phyloP scores from a whole-genome alignment of 2,888 invertebrate species.

The Empis livida region DNA sequence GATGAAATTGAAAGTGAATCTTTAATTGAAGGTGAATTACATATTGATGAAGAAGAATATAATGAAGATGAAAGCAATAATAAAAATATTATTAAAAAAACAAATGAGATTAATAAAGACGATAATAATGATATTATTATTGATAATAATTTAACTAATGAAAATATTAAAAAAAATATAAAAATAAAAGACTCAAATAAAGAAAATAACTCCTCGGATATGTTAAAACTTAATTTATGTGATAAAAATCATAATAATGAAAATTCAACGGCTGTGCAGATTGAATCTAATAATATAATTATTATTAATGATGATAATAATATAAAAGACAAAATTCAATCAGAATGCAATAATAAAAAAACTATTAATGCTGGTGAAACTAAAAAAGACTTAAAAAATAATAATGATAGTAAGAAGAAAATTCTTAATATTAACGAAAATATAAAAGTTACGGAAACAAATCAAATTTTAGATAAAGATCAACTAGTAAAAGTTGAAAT shows the following conservation, averaged over 20 bases:
- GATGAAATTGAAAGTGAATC: not conserved
- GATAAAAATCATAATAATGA: too few relatives aligned
- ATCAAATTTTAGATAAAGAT: conserved; percentile 1
- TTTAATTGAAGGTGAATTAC: not conserved
- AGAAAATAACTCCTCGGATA: too few relatives aligned
- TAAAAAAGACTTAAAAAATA: not conserved
- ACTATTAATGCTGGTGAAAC: not conserved
- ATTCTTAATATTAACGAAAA: too few relatives aligned
- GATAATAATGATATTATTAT: not conserved
- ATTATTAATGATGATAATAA: too few relatives aligned
- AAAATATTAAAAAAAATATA: too few relatives aligned
- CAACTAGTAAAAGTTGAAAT: not conserved
- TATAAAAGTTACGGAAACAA: not conserved
- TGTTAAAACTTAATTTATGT: too few relatives aligned
- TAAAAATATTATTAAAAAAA: not conserved
- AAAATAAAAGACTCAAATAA: too few relatives aligned
- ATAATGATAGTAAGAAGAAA: too few relatives aligned
- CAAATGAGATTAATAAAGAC: conserved; percentile 4
- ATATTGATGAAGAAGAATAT: not conserved
- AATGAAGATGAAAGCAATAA: not conserved
- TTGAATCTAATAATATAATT: not conserved
- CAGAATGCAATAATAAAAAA: too few relatives aligned
- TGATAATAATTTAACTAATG: too few relatives aligned
- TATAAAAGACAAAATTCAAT: too few relatives aligned
- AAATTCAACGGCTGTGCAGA: too few relatives aligned